Conservation (phyloP, 2,797 vertebrate genomes). For the Muscicapa striata region DNA sequence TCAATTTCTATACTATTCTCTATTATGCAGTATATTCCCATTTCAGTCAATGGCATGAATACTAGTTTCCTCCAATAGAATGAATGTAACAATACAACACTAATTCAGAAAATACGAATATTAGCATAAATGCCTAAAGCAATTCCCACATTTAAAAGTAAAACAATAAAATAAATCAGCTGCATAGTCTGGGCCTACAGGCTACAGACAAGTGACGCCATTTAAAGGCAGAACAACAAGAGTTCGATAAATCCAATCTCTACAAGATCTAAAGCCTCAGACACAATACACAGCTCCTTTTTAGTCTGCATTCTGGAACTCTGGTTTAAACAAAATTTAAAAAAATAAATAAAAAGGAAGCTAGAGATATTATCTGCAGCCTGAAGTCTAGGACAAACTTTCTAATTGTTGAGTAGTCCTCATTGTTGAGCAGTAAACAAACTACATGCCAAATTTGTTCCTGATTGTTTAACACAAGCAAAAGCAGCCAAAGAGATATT, state of each 20-base stretch:
- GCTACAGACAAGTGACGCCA: slow-evolving; percentile 51
- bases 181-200: slow-evolving; percentile 39
- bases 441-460: slow-evolving; percentile 58
- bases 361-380: slow-evolving; percentile 45
- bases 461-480: slow-evolving; percentile 39
- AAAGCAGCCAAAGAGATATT: slow-evolving; percentile 36
- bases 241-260: slow-evolving; percentile 51
- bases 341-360: slow-evolving; percentile 50
- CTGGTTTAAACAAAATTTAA: slow-evolving; percentile 2
- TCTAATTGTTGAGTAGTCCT: slow-evolving; percentile 48
- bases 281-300: slow-evolving; percentile 38
- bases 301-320: slow-evolving; percentile 27
- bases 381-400: slow-evolving; percentile 36
- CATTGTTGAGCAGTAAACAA: slow-evolving; percentile 59
- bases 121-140: slow-evolving; percentile 42
- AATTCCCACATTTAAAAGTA: slow-evolving; percentile 61
- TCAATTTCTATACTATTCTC: neutral
- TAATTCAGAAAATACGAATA: slow-evolving; percentile 60
- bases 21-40: neutral
- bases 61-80: slow-evolving; percentile 39
- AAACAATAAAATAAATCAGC: slow-evolving; percentile 57
- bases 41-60: slow-evolving; percentile 17
- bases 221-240: slow-evolving; percentile 59
- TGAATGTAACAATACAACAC: slow-evolving; percentile 26
- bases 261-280: slow-evolving; percentile 51